Conservation (phyloP, 2,888 invertebrate species). For the Tiliacea citrago region DNA sequence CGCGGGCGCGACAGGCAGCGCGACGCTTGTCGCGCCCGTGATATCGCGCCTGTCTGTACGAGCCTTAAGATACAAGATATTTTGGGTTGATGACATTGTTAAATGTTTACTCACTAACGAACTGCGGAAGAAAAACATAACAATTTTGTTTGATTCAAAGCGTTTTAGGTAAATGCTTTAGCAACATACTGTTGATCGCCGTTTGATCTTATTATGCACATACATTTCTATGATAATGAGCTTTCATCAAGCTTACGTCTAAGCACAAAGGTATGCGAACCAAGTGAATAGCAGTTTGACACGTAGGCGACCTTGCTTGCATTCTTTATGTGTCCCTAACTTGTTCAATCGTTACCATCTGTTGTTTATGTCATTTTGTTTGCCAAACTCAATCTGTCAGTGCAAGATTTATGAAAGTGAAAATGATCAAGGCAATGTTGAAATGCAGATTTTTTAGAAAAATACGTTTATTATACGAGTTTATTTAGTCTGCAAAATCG, state of each 20-base stretch:
- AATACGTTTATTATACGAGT: not conserved
- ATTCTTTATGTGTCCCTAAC: conserved; percentile 74
- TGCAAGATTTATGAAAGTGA: conserved; percentile 41
- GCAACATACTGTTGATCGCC: not conserved
- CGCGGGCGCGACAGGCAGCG: too few species aligned
- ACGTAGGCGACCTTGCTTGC: conserved; percentile 74
- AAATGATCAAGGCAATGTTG: not conserved
- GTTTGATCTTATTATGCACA: conserved; percentile 16
- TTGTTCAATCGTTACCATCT: conserved; percentile 70
- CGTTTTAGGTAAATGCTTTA: not conserved
- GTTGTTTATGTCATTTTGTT: conserved; percentile 62
- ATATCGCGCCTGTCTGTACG: too few species aligned
- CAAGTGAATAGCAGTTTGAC: conserved; percentile 62
- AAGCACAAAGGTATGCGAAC: conserved; percentile 53
- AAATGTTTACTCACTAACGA: too few species aligned
- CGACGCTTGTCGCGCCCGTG: too few species aligned
- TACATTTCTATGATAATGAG: conserved; percentile 46
- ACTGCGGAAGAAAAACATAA: too few species aligned
- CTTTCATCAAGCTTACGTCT: conserved; percentile 50
- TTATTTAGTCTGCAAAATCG: not conserved
- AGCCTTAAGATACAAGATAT: too few species aligned
- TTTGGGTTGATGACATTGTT: too few species aligned
- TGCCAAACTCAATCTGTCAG: conserved; percentile 42
- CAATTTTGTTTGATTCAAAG: not conserved
- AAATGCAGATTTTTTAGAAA: not conserved